Conservation (phyloP, 1,140 invertebrate species). For the Saccostrea cuccullata region DNA sequence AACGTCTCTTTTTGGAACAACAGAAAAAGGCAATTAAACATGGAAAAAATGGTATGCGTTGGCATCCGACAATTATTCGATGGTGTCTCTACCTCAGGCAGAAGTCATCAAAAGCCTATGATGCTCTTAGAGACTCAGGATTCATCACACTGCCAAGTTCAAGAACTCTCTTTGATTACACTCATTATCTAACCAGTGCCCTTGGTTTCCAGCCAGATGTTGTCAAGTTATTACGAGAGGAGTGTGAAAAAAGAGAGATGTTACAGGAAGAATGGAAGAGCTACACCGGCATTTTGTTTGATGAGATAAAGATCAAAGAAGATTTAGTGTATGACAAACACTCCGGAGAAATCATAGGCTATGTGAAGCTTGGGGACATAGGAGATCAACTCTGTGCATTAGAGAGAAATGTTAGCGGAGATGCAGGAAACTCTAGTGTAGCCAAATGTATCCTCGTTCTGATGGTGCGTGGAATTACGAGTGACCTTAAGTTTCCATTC, state of each 20-base stretch:
- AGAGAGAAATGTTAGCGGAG: too few species aligned
- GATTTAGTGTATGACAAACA: too few species aligned
- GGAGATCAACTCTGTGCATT: too few species aligned
- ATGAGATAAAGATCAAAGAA: slow-evolving; percentile 48
- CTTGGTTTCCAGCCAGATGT: slow-evolving; percentile 49
- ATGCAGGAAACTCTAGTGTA: too few species aligned
- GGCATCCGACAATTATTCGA: slow-evolving; percentile 61
- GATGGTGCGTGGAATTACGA: too few species aligned
- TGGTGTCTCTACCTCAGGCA: slow-evolving; percentile 53
- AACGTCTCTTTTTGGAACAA: neutral
- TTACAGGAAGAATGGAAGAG: neutral
- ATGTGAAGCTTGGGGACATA: too few species aligned
- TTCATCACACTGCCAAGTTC: slow-evolving; percentile 56
- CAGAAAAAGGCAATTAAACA: neutral
- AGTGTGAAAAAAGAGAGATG: slow-evolving; percentile 51
- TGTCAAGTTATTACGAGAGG: slow-evolving; percentile 41
- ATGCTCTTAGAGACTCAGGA: slow-evolving; percentile 51
- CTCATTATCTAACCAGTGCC: slow-evolving; percentile 52
- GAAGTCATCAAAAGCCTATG: slow-evolving; percentile 49
- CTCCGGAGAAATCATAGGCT: neutral
- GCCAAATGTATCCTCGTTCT: too few species aligned
- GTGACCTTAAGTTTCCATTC: too few species aligned
- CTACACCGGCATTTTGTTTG: slow-evolving; percentile 54
- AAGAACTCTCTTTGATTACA: slow-evolving; percentile 59
- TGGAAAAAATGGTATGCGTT: slow-evolving; percentile 53